Base-by-base conservation (phyloP, 2,888 invertebrate genomes). In the Drosophila tripunctata region DNA sequence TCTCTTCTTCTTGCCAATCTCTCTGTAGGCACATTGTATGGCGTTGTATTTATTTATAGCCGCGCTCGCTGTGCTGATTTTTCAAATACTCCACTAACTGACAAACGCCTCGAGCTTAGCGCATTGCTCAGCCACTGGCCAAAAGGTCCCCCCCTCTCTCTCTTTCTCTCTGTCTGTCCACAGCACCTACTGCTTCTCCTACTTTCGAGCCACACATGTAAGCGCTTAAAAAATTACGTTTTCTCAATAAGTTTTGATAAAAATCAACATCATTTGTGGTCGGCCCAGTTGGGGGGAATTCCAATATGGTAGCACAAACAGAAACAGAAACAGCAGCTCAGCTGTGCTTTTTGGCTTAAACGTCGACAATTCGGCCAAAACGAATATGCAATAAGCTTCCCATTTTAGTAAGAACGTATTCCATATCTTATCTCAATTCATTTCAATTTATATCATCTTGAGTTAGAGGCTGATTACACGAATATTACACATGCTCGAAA, bases 161-260 rank as follows among this genome's bases (percentile, higher is more conserved):
- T 10, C 1, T n/a, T 4, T 19, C 14, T 5, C 3, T n/a, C 2
- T 3, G 24, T 3, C 3, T 6, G 7, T 12, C 44, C 30, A n/a
- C n/a, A n/a, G n/a, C n/a, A n/a, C 5, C 27, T 27, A 2, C 12
- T 7, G 8, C 19, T 2, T 6, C 15, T 30, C 2, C 17, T 30
- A 21, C 15, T 44, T 48, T 24, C 21, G 40, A 57, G 56, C 36
- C 64, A 55, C 62, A 43, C 36, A 24, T 84, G 81, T 81, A 78
- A 81, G 78, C 58, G 73, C 87, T 63, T 74, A 69, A 84, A 79
- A 87, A 86, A 88, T 88, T 84, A 82, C 87, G 62, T 87, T 87
- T 86, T 88, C 87, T 75, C 85, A 87, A 88, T 84, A 82, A 87
- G 86, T 78, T 82, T 87, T 85, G 87, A 88, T 87, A 86, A 83